A percentile compares a stretch with the other conserved stretches of the same genome.
Evolutionary conservation across 2,888 invertebrate genomes (phyloP).

Genomic region (Xanthia icteritia): DNA sequence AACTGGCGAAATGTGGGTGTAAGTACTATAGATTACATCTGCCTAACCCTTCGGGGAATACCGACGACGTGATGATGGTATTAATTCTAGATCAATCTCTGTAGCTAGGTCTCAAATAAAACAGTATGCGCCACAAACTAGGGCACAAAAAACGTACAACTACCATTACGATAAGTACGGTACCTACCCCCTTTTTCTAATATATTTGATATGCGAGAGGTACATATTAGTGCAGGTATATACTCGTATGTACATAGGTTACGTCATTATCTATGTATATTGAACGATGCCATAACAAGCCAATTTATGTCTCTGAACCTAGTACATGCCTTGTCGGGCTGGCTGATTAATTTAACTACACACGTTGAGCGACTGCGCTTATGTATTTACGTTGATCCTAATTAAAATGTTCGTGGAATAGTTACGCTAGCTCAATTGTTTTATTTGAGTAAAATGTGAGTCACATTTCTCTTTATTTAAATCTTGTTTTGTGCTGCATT

Average conservation of each 20-base stretch:
- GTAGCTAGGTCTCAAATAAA: background rate
- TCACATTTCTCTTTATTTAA: no score
- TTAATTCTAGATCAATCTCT: background rate
- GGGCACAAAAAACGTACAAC: background rate
- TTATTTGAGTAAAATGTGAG: conserved; percentile 9
- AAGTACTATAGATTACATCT: no score
- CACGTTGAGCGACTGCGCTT: background rate
- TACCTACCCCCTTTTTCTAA: background rate
- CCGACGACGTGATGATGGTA: no score
- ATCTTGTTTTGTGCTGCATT: no score
- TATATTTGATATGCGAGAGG: background rate
- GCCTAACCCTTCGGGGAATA: no score
- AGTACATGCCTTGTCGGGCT: conserved; percentile 15
- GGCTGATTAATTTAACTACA: conserved; percentile 18
- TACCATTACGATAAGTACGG: background rate
- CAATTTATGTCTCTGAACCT: conserved; percentile 34
- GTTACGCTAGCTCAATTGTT: background rate
- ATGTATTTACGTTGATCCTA: background rate
- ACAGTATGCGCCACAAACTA: background rate
- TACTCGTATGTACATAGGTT: background rate
- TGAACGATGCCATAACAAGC: conserved; percentile 25
- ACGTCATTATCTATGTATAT: conserved; percentile 19
- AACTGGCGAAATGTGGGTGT: no score
- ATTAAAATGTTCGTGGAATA: conserved; percentile 1
- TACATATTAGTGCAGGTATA: conserved; percentile 2